Evolutionary conservation across 1,140 invertebrate genomes (phyloP).

Genomic region (Vollenhovia emeryi): DNA sequence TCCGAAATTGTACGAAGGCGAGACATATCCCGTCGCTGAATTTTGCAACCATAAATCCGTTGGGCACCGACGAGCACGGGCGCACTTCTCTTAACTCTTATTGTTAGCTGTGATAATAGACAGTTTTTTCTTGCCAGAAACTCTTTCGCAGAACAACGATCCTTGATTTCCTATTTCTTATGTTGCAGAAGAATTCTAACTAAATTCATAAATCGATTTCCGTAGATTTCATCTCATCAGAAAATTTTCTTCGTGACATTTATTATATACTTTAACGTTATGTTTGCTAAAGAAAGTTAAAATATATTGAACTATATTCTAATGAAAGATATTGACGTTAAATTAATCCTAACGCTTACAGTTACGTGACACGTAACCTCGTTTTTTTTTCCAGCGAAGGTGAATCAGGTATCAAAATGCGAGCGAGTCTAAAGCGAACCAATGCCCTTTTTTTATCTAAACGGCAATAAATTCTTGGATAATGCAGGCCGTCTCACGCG

Average conservation of each 20-base stretch:
- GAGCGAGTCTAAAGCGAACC: conserved; percentile 51
- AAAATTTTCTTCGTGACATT: neutral
- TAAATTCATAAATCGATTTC: neutral
- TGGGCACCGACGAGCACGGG: conserved; percentile 32
- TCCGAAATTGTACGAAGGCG: conserved; percentile 74
- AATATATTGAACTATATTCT: neutral
- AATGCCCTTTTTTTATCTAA: conserved; percentile 72
- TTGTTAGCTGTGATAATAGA: conserved; percentile 13
- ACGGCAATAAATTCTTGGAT: conserved; percentile 75
- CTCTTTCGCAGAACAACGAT: neutral
- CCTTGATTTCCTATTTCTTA: neutral
- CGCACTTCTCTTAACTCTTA: conserved; percentile 6
- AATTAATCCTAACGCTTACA: neutral
- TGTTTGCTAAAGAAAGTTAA: neutral
- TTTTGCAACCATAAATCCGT: conserved; percentile 71
- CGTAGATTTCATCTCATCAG: neutral
- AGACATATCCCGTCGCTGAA: conserved; percentile 67
- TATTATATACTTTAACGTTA: neutral
- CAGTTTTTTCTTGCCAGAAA: conserved; percentile 7
- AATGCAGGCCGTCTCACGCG: conserved; percentile 50
- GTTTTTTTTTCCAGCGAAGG: neutral
- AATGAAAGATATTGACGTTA: neutral
- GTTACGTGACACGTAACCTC: neutral
- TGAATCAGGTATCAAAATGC: conserved; percentile 64
- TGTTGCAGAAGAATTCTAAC: neutral